Conservation (phyloP, 2,113 vertebrate species). For the Phalacrocorax pelagicus region DNA sequence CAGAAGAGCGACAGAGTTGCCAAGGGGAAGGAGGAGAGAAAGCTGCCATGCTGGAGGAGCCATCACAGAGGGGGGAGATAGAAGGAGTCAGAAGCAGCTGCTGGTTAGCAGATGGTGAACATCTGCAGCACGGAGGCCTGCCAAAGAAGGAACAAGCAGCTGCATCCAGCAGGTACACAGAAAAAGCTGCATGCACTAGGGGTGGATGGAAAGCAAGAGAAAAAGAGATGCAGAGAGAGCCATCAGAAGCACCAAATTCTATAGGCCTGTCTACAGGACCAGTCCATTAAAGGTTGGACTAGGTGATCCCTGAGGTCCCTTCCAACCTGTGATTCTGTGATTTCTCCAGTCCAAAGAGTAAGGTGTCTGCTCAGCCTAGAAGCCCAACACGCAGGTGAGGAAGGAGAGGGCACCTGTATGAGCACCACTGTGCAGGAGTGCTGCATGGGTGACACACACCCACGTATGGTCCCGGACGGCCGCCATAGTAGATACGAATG, state of each 20-base stretch:
- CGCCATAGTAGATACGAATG: rapidly evolving
- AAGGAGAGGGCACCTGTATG: neutral
- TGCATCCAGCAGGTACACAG: neutral
- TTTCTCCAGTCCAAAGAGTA: neutral
- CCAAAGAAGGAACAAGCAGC: neutral
- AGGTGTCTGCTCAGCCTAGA: neutral
- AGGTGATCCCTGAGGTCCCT: too few relatives aligned
- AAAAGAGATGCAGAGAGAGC: neutral
- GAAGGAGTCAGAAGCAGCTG: slow-evolving; percentile 15
- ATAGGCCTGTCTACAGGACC: neutral
- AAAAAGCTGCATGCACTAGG: neutral
- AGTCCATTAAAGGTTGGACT: neutral
- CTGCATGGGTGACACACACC: rapidly evolving
- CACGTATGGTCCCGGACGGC: rapidly evolving
- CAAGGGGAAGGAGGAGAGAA: neutral
- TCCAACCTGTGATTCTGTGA: too few relatives aligned
- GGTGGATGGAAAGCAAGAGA: neutral
- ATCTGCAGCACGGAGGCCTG: slow-evolving; percentile 3
- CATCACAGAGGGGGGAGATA: neutral
- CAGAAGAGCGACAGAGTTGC: neutral
- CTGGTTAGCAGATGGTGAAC: slow-evolving; percentile 33
- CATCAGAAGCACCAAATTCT: neutral
- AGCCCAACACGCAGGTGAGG: neutral
- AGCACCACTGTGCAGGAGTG: neutral
- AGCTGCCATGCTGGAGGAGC: neutral